Conservation (phyloP, 2,888 invertebrate species). For the Lagria hirta region DNA sequence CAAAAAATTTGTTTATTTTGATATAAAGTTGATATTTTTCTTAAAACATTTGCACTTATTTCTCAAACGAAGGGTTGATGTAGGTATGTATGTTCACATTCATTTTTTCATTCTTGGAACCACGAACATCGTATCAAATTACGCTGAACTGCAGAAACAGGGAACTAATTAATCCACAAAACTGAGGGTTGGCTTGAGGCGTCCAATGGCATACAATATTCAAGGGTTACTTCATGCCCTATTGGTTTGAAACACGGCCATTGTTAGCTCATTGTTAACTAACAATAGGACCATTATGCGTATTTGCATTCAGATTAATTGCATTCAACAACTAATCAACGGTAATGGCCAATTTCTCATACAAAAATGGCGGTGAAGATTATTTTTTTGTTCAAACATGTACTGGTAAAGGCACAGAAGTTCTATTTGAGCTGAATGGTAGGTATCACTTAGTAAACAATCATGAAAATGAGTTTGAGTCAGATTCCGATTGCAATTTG, state of each 20-base stretch:
- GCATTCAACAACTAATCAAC: constrained; percentile 51
- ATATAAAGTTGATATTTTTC: too few species aligned
- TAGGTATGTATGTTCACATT: too few species aligned
- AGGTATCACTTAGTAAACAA: too few species aligned
- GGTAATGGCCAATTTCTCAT: constrained; percentile 23
- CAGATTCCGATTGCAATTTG: too few species aligned
- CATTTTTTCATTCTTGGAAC: constrained; percentile 11
- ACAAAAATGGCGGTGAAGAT: constrained; percentile 41
- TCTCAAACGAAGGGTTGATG: too few species aligned
- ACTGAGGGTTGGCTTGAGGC: constrained; percentile 48
- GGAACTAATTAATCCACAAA: constrained; percentile 46
- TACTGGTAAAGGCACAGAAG: too few species aligned
- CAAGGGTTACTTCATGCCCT: constrained; percentile 49
- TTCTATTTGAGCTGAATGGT: too few species aligned
- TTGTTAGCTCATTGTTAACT: constrained; percentile 48
- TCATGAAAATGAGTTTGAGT: too few species aligned
- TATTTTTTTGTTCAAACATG: too few species aligned
- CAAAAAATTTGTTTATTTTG: too few species aligned
- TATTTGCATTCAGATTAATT: constrained; percentile 48
- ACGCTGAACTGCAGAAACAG: constrained; percentile 38
- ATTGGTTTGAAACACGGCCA: constrained; percentile 50
- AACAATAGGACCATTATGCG: constrained; percentile 45
- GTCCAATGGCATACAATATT: constrained; percentile 46
- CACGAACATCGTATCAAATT: constrained; percentile 38
- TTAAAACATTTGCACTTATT: too few species aligned